These are phyloP conservation scores for Gymnorhina tibicen DNA, from an alignment of 2,113 vertebrate species.

Conservation along the genomic window DNA sequence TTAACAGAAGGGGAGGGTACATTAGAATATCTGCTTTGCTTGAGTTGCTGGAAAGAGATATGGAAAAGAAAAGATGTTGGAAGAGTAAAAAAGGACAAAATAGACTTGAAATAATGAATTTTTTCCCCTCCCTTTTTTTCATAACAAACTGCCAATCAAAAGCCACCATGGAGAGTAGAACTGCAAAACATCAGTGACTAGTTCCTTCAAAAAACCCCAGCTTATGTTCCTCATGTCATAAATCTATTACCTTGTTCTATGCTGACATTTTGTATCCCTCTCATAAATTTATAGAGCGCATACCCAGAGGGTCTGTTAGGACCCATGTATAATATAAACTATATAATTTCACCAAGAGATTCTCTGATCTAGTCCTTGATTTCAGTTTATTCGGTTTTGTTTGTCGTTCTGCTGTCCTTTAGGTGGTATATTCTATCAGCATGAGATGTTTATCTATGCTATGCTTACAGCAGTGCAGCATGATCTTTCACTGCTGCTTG, in stretches of 20 bases:
- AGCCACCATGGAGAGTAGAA: neutral
- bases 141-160: neutral
- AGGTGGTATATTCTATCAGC: neutral
- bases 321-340: neutral
- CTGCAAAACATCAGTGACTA: neutral
- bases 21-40: neutral
- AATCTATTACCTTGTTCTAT: neutral
- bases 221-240: neutral
- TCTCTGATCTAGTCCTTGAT: neutral
- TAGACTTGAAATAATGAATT: neutral
- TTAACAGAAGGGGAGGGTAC: neutral
- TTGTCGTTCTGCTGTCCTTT: neutral
- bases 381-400: neutral
- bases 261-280: neutral
- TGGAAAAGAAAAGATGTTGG: neutral
- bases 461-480: neutral
- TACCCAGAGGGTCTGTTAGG: neutral
- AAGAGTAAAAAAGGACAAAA: neutral
- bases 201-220: neutral
- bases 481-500: neutral
- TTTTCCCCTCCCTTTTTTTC: neutral
- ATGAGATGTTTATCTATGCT: neutral
- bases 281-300: neutral
- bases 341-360: neutral
- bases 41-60: neutral